Evolutionary conservation across 2,113 vertebrate genomes (phyloP).

Genomic region (Eudyptes chrysolophus): DNA sequence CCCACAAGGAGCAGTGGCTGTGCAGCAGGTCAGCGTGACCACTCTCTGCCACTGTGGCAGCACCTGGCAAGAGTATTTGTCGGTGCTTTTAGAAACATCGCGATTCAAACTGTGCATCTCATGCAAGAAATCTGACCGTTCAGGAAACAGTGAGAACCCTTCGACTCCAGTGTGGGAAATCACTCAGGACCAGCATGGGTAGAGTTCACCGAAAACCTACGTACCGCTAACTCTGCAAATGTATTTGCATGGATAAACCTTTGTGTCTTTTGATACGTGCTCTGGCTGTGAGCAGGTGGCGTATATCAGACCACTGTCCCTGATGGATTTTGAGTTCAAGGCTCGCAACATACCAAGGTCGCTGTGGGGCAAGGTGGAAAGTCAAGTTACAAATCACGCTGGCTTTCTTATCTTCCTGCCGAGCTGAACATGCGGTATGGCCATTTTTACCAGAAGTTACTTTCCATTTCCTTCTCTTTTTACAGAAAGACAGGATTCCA

Average conservation of each 20-base stretch:
- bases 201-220: neutral
- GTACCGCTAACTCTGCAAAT: rapidly evolving
- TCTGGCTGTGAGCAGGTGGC: neutral
- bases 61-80: neutral
- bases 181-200: rapidly evolving
- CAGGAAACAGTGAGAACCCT: neutral
- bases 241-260: neutral
- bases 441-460: neutral
- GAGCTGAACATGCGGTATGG: neutral
- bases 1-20: neutral
- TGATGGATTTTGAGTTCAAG: neutral
- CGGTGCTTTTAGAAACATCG: neutral
- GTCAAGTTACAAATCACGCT: rapidly evolving
- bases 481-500: neutral
- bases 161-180: neutral
- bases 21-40: rapidly evolving
- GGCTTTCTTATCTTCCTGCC: neutral
- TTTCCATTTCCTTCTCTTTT: neutral
- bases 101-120: neutral
- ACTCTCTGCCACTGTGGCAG: neutral
- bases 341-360: rapidly evolving
- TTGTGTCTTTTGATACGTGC: neutral
- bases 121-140: neutral
- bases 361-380: neutral
- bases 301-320: neutral